A percentile compares a stretch with the other conserved stretches of the same genome.
phyloP scores from a whole-genome alignment of 2,888 invertebrate species.

The Drosophila buzzatii region DNA sequence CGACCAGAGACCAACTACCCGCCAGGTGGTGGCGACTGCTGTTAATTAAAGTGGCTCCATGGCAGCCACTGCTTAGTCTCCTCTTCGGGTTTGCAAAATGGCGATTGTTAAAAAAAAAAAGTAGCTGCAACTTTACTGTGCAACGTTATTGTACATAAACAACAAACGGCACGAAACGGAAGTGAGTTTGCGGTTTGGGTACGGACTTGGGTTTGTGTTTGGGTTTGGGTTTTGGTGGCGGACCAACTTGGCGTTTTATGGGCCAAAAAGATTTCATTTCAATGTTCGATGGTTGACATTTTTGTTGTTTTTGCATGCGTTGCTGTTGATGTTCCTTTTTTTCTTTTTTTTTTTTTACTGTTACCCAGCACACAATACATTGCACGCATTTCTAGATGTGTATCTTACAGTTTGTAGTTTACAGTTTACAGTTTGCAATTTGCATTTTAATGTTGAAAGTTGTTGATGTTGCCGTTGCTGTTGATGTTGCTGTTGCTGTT shows the following conservation, averaged over 20 bases:
- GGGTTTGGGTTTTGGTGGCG: conserved; percentile 67
- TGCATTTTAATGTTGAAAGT: conserved; percentile 1
- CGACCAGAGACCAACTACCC: not conserved
- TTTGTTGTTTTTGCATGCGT: conserved; percentile 36
- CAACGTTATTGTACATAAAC: conserved; percentile 37
- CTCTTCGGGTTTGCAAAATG: conserved; percentile 58
- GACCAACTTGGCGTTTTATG: conserved; percentile 67
- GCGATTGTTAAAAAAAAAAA: conserved; percentile 38
- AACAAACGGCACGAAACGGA: conserved; percentile 70
- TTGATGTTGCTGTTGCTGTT: conserved; percentile 16
- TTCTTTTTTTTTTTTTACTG: conserved; percentile 17
- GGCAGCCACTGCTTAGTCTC: conserved; percentile 11
- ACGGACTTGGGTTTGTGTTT: conserved; percentile 34
- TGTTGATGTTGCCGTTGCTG: conserved; percentile 10
- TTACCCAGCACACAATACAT: conserved; percentile 19
- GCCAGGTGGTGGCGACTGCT: conserved; percentile 16
- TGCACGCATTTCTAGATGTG: conserved; percentile 46
- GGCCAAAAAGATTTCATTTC: conserved; percentile 81
- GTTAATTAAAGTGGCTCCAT: conserved; percentile 65
- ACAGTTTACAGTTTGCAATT: conserved; percentile 24
- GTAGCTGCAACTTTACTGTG: conserved; percentile 30
- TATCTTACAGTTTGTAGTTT: conserved; percentile 43
- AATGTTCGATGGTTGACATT: conserved; percentile 65
- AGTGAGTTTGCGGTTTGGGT: conserved; percentile 77
- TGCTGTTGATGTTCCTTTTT: not conserved